Base-by-base conservation (phyloP, 2,888 invertebrate species). In the Diaphora mendica region DNA sequence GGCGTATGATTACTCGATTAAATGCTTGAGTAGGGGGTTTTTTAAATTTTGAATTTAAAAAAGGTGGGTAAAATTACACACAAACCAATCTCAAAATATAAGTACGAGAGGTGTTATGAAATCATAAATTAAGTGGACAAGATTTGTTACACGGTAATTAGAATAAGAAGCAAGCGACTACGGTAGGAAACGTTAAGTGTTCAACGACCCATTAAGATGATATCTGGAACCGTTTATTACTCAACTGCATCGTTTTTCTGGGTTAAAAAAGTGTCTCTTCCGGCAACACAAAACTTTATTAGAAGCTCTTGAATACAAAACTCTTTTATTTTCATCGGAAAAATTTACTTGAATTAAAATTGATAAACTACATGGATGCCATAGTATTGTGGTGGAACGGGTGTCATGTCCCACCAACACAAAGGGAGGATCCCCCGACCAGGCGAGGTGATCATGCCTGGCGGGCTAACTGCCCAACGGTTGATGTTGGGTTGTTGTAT, bases 101-200 rank as follows among this genome's bases (percentile, higher is more conserved):
- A 68, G 35, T 33, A 2, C 4, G 13, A 68, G 42, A 70, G 39
- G 20, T 42, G 42, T 30, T 59, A 39, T 23, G 70, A 64, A 44
- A 65, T 81, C 82, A 73, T 71, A 81, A 79, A 70, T 78, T 78
- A 74, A 35, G 55, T 73, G 71, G 44, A 68, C 44, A 72, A 73
- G 71, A 84, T 82, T 84, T 82, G 77, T 77, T 67, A 75, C 72
- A 64, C 73, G 78, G 75, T 82, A 82, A 79, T 78, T 82, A 80
- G 84, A 82, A 79, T 82, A 73, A 82, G 73, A 35, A 64, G 44
- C 62, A 71, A 70, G 73, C 74, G 68, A 70, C 68, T 69, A 44
- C 71, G 74, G 71, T 74, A 84, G 84, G 77, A 84, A 82, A 70
- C 70, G 26, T 48, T 76, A 77, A 84, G 82, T 75, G 80, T 73